Evolutionary conservation across 2,113 vertebrate genomes (phyloP).

Genomic region (Oncorhynchus kisutch): DNA sequence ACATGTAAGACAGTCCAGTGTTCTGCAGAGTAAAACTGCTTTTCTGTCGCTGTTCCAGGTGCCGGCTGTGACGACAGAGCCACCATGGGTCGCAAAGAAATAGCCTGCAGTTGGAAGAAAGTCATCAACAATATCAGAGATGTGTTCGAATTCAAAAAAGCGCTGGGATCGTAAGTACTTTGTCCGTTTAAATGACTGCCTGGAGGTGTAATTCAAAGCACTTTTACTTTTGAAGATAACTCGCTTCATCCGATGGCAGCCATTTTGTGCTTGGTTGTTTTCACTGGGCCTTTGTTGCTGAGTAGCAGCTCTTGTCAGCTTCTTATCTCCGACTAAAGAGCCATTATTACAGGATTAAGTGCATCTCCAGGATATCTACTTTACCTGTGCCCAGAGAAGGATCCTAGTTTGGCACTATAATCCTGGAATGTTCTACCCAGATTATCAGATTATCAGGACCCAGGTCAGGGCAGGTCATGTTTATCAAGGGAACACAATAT

Average conservation of each 20-base stretch:
- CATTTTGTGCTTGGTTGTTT: background rate
- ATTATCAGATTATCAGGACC: slow-evolving; percentile 15
- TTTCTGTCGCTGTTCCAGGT: slow-evolving; percentile 41
- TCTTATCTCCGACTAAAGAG: background rate
- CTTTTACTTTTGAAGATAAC: no score
- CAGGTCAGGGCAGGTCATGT: background rate
- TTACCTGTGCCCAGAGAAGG: background rate
- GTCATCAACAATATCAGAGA: slow-evolving; percentile 87
- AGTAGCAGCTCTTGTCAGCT: background rate
- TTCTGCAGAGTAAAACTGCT: no score
- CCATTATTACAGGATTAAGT: slow-evolving; percentile 11
- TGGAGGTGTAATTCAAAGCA: no score
- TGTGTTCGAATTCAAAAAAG: slow-evolving; percentile 89
- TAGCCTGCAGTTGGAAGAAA: slow-evolving; percentile 88
- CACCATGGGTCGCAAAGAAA: slow-evolving; percentile 84
- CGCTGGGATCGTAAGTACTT: slow-evolving; percentile 88
- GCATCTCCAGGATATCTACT: background rate
- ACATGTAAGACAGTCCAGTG: background rate
- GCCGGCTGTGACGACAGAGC: slow-evolving; percentile 76
- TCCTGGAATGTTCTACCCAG: slow-evolving; percentile 15
- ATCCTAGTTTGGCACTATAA: background rate
- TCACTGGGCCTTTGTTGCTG: background rate
- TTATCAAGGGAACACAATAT: no score
- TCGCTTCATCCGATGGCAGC: background rate
- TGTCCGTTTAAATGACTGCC: background rate